Percentiles rank a stretch among this genome's conserved stretches.
Evolutionary conservation across 2,113 vertebrate genomes (phyloP).

Genomic region (Calidris pugnax): DNA sequence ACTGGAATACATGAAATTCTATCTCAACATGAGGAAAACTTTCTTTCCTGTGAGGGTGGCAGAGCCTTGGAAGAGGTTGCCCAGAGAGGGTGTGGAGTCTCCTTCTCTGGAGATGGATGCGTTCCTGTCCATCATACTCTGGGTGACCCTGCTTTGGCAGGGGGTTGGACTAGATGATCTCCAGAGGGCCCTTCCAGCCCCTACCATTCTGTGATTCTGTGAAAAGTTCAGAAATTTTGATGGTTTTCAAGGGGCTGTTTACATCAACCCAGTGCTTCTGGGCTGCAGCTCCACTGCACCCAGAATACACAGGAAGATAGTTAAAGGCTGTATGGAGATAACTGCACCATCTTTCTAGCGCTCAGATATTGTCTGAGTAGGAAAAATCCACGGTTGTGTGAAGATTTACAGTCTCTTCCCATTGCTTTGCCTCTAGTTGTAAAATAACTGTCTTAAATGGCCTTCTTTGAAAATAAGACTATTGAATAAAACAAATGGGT

Average conservation of each 20-base stretch:
- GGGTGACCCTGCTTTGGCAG: neutral
- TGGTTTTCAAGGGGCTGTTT: neutral
- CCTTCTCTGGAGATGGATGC: neutral
- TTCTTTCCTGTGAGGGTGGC: neutral
- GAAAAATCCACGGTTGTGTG: neutral
- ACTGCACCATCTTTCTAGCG: neutral
- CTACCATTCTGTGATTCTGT: neutral
- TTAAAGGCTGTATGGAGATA: neutral
- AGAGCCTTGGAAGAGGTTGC: neutral
- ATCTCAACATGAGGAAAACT: neutral
- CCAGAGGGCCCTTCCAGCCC: neutral
- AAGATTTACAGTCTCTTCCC: neutral
- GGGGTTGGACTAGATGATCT: neutral
- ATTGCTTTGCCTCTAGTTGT: neutral
- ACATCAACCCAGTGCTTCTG: rapidly evolving
- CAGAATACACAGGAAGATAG: neutral
- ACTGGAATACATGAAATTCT: neutral
- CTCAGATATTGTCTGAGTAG: neutral
- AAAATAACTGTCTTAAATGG: neutral
- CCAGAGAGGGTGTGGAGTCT: neutral
- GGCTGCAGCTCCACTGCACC: neutral
- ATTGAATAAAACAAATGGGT: neutral
- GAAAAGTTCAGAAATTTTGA: neutral
- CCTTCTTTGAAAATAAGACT: neutral
- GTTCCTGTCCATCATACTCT: neutral